Conservation (phyloP, 2,888 invertebrate species). For the Ectropis crepuscularia region DNA sequence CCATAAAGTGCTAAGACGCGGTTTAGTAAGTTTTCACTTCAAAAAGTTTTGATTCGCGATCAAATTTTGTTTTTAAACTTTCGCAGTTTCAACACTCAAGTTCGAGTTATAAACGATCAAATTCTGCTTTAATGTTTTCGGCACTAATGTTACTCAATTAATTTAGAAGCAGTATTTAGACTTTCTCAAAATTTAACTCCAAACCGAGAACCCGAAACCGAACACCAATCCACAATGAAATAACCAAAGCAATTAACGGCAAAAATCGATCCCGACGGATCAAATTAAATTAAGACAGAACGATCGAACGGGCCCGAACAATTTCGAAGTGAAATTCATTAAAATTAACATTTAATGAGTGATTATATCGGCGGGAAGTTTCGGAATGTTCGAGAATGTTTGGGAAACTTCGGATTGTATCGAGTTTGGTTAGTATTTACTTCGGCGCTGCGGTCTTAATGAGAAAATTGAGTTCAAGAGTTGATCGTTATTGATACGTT, state of each 20-base stretch:
- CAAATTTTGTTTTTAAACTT: too few relatives aligned
- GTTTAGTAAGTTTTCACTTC: too few relatives aligned
- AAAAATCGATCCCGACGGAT: slow-evolving; percentile 37
- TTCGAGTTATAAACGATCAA: too few relatives aligned
- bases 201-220: slow-evolving; percentile 6
- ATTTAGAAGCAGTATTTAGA: too few relatives aligned
- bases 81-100: too few relatives aligned
- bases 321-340: slow-evolving; percentile 50
- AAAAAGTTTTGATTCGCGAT: too few relatives aligned
- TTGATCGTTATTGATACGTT: slow-evolving; percentile 12
- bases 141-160: background rate
- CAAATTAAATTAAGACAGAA: slow-evolving; percentile 50
- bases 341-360: slow-evolving; percentile 54
- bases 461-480: slow-evolving; percentile 20
- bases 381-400: slow-evolving; percentile 12
- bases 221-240: slow-evolving; percentile 20
- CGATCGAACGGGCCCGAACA: slow-evolving; percentile 38
- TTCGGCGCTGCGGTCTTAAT: slow-evolving; percentile 12
- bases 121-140: background rate
- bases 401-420: slow-evolving; percentile 21
- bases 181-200: slow-evolving; percentile 3
- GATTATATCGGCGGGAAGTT: slow-evolving; percentile 39
- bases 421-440: slow-evolving; percentile 13
- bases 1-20: too few relatives aligned
- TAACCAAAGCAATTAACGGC: slow-evolving; percentile 27